phyloP scores from a whole-genome alignment of 1,140 invertebrate species.

The Nylanderia fulva region DNA sequence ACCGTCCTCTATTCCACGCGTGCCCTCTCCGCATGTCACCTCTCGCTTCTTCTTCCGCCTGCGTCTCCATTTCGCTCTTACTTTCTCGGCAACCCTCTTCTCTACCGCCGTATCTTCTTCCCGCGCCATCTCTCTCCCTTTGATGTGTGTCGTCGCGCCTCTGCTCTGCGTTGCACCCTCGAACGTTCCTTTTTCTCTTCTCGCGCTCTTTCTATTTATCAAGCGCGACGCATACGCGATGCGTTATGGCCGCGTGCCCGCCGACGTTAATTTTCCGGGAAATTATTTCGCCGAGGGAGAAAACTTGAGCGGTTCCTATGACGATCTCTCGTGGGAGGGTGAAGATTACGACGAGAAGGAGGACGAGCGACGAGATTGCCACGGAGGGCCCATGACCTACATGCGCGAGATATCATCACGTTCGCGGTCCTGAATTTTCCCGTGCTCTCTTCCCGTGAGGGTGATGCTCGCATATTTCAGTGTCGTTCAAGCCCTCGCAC shows the following conservation, averaged over 20 bases:
- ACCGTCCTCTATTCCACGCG: conserved; percentile 49
- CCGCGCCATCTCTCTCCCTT: conserved; percentile 41
- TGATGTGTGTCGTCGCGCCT: conserved; percentile 30
- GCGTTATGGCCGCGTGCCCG: conserved; percentile 62
- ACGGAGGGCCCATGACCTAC: conserved; percentile 60
- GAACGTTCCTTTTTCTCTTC: conserved; percentile 49
- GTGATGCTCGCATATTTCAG: neutral
- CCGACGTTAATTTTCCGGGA: conserved; percentile 74
- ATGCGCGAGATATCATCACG: conserved; percentile 55
- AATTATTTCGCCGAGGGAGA: conserved; percentile 70
- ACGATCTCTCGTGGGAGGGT: conserved; percentile 23
- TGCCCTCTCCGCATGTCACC: conserved; percentile 51
- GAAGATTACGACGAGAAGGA: conserved; percentile 42
- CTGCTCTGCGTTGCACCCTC: conserved; percentile 47
- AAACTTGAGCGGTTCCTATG: conserved; percentile 51
- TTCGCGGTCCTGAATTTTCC: conserved; percentile 48
- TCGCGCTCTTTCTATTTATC: conserved; percentile 52
- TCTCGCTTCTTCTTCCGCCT: conserved; percentile 61
- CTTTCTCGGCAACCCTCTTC: conserved; percentile 57
- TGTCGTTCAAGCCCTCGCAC: neutral
- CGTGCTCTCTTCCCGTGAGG: conserved; percentile 18
- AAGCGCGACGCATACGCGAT: conserved; percentile 57
- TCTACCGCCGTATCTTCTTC: conserved; percentile 60
- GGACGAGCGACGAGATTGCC: conserved; percentile 35
- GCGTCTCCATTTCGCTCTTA: conserved; percentile 67